Percentiles rank a stretch among this genome's conserved stretches.
Conservation (phyloP, 2,113 vertebrate genomes). For the Heptranchias perlo region DNA sequence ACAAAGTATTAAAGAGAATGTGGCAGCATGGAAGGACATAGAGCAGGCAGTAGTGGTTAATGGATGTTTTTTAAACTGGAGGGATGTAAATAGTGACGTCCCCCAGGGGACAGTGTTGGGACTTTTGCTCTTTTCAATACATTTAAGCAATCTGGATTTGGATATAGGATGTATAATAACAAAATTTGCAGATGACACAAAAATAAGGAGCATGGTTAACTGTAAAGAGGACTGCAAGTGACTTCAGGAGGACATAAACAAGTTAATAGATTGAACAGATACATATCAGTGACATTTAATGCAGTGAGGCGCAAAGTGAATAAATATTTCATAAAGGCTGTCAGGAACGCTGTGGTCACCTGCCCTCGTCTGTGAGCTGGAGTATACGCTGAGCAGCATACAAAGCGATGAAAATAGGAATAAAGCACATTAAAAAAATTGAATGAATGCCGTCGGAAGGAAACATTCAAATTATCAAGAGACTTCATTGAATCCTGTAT, state of each 20-base stretch:
- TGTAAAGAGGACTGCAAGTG: not conserved
- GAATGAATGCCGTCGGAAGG: not conserved
- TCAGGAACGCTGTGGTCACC: not conserved
- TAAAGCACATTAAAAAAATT: not conserved
- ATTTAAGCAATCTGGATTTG: not conserved
- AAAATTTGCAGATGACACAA: not conserved
- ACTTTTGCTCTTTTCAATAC: not conserved
- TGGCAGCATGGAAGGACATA: too few relatives aligned
- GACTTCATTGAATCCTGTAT: not conserved
- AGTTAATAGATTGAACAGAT: not conserved
- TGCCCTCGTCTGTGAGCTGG: not conserved
- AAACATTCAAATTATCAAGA: not conserved
- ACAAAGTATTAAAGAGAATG: not conserved
- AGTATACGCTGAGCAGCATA: not conserved
- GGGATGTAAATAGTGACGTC: not conserved
- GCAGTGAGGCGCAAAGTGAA: not conserved
- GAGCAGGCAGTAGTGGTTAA: too few relatives aligned
- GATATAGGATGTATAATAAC: not conserved
- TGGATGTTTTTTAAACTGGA: not conserved
- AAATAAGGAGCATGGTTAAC: not conserved
- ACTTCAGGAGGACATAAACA: not conserved
- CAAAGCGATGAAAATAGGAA: not conserved
- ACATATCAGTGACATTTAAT: not conserved
- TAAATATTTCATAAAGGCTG: not conserved
- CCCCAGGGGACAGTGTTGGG: not conserved